Evolutionary conservation across 2,113 vertebrate genomes (phyloP).

Genomic region (Speoplatyrhinus poulsoni): DNA sequence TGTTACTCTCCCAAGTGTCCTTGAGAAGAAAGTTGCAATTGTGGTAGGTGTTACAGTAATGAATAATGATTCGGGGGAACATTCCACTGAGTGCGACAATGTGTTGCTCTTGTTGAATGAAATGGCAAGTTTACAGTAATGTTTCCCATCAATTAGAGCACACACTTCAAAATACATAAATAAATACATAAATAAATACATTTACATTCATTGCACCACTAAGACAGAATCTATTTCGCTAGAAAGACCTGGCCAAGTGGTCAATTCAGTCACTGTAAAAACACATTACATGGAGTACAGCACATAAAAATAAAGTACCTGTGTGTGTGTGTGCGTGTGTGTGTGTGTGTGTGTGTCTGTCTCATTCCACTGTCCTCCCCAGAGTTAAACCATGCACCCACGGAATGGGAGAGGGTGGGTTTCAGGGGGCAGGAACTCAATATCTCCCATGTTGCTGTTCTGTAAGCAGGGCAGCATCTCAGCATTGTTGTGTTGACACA

Average conservation of each 20-base stretch:
- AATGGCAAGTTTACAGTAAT: background rate
- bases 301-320: background rate
- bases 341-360: constrained; percentile 31
- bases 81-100: background rate
- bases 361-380: constrained; percentile 16
- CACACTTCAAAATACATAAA: background rate
- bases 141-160: background rate
- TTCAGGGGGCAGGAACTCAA: constrained; percentile 64
- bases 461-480: constrained; percentile 47
- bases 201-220: too few relatives aligned
- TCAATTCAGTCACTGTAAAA: too few relatives aligned
- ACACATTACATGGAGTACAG: too few relatives aligned
- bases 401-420: constrained; percentile 34
- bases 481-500: constrained; percentile 63
- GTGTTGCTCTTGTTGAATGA: background rate
- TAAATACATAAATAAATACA: constrained; percentile 4
- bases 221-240: background rate
- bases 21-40: too few relatives aligned
- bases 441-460: constrained; percentile 64
- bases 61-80: too few relatives aligned
- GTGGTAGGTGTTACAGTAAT: too few relatives aligned
- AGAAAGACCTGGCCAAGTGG: too few relatives aligned
- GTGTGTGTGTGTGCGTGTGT: background rate
- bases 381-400: constrained; percentile 31
- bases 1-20: too few relatives aligned